These are phyloP conservation scores for Marronus borbonicus DNA, from an alignment of 2,888 invertebrate species.

Conservation along the genomic window DNA sequence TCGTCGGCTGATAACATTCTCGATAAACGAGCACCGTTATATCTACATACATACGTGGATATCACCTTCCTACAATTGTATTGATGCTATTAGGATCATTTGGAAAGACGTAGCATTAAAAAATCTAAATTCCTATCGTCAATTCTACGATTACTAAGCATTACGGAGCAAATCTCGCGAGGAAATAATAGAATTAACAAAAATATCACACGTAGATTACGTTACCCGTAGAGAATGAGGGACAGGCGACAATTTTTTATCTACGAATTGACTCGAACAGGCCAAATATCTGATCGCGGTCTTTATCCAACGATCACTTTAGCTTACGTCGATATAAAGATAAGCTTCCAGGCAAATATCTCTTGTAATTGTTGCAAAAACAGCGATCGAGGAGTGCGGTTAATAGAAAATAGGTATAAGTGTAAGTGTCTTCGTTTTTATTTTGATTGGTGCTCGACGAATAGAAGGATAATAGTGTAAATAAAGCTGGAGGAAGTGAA, in stretches of 20 bases:
- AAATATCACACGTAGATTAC: neutral
- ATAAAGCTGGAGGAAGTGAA: neutral
- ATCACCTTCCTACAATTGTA: no score
- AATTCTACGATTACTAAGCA: neutral
- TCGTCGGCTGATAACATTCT: no score
- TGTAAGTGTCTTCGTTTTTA: no score
- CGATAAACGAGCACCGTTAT: no score
- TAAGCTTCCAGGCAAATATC: neutral
- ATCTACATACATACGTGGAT: no score
- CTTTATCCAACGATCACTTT: neutral
- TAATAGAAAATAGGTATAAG: no score
- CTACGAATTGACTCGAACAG: constrained; percentile 1
- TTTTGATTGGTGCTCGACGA: neutral
- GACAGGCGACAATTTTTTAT: neutral
- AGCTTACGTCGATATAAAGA: neutral
- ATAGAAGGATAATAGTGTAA: neutral
- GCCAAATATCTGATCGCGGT: constrained; percentile 6
- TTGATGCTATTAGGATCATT: no score
- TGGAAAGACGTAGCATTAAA: no score
- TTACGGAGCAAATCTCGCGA: neutral
- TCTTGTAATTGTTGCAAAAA: no score
- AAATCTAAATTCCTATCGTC: no score
- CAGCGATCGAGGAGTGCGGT: no score
- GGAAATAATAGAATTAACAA: constrained; percentile 16
- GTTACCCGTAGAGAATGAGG: neutral